Base-by-base conservation (phyloP, 2,888 invertebrate species). In the Dione vanillae region DNA sequence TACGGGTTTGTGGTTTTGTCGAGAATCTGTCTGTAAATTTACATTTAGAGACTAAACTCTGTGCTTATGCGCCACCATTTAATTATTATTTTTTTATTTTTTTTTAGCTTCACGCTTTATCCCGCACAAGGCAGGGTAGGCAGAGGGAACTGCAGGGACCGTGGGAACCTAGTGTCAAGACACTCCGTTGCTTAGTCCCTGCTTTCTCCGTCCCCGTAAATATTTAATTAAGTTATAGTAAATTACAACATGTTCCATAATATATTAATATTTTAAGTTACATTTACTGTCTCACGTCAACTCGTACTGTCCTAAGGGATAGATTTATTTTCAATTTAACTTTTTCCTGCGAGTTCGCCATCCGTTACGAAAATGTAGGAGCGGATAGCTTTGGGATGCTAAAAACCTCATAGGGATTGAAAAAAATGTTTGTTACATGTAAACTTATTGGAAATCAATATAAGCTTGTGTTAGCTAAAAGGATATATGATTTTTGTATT, bases 261-360 rank as follows among this genome's bases (percentile, higher is more conserved):
- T 27, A 61, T 41, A 43, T 61, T 45, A 43, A 61, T 61, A 11
- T 20, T 27, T 43, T 37, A 45, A 47, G 35, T n/a, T n/a, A 64
- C 37, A 12, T 64, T 16, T 8, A 19, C 49, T 62, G 37, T 49
- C 49, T 49, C 14, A 27, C 41, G 14, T 45, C 19, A 43, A 27
- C 54, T 45, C 35, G 45, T 9, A 12, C 9, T 35, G 12, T 58
- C 69, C 51, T n/a, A 49, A 56, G 65, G 66, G 61, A 66, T 54
- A 62, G 51, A 73, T 73, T 70, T 73, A 65, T 70, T 66, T 71
- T 69, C 73, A 71, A 73, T 73, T 73, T 71, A 68, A 73, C 68
- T 68, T 73, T 73, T 70, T 52, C 54, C 65, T 64, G 49, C 49
- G 51, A 54, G 69, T 51, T 69, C 52, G 65, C 47, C 41, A 51